A percentile compares a stretch with the other conserved stretches of the same genome.
phyloP scores from a whole-genome alignment of 2,888 invertebrate species.

The Clitarchus hookeri region DNA sequence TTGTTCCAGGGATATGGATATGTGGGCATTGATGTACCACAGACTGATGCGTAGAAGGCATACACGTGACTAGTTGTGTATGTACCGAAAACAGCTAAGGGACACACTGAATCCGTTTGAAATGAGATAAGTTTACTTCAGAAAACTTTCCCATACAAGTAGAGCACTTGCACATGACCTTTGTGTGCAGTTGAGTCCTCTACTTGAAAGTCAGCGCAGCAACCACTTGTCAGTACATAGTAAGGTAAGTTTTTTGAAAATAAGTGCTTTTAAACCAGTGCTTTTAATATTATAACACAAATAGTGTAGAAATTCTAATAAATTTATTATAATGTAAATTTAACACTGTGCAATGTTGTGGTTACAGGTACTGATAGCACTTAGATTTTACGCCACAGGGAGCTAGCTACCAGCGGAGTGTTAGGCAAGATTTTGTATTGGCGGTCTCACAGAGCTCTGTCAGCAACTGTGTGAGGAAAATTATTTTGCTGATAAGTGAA shows the following conservation, averaged over 20 bases:
- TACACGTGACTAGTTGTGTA: not conserved
- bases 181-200: not conserved
- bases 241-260: not conserved
- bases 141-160: not conserved
- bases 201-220: not conserved
- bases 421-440: constrained; percentile 31
- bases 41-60: too few relatives aligned
- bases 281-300: not conserved
- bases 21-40: too few relatives aligned
- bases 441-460: constrained; percentile 28
- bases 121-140: not conserved
- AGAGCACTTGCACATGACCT: not conserved
- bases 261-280: not conserved
- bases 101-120: constrained; percentile 4
- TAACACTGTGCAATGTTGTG: not conserved
- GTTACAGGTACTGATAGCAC: constrained; percentile 31
- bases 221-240: not conserved
- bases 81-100: not conserved
- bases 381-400: constrained; percentile 34
- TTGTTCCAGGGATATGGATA: too few relatives aligned
- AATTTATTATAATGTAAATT: not conserved
- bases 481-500: constrained; percentile 22
- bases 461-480: constrained; percentile 25
- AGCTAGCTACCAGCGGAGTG: constrained; percentile 31
- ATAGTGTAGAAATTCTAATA: not conserved